phyloP scores from a whole-genome alignment of 2,113 vertebrate species.

The Varanus komodoensis region DNA sequence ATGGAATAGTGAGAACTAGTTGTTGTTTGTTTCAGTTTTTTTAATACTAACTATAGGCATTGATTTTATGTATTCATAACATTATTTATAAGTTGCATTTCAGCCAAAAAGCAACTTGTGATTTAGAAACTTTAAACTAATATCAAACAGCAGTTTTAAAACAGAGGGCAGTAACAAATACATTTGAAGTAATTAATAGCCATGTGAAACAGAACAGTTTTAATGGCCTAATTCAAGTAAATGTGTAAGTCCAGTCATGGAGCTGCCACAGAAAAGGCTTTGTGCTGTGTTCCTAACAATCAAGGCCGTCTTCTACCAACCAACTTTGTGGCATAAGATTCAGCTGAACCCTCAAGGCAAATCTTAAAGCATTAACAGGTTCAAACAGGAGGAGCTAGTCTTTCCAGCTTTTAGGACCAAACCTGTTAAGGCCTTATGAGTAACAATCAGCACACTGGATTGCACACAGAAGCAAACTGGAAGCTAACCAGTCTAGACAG shows the following conservation, averaged over 20 bases:
- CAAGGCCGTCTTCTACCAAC: background rate
- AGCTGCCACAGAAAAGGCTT: background rate
- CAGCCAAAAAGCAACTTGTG: background rate
- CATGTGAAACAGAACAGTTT: background rate
- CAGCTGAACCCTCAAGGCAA: background rate
- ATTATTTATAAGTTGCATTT: background rate
- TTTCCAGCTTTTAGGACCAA: background rate
- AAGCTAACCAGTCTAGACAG: no score
- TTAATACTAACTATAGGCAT: background rate
- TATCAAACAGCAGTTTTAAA: background rate
- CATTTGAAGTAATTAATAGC: background rate
- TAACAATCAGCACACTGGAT: background rate
- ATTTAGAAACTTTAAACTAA: background rate
- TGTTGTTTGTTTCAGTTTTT: no score
- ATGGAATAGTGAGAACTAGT: background rate
- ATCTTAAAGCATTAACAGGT: background rate
- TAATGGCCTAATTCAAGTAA: no score
- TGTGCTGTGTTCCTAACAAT: background rate
- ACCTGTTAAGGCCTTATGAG: background rate
- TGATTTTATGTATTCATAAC: background rate
- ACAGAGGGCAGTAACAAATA: no score
- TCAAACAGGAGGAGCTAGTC: background rate
- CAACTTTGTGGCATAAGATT: background rate
- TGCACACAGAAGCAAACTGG: background rate
- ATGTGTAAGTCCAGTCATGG: background rate